These are phyloP conservation scores for Pongo pygmaeus DNA, from an alignment of 2,113 vertebrate genomes.

Conservation along the genomic window DNA sequence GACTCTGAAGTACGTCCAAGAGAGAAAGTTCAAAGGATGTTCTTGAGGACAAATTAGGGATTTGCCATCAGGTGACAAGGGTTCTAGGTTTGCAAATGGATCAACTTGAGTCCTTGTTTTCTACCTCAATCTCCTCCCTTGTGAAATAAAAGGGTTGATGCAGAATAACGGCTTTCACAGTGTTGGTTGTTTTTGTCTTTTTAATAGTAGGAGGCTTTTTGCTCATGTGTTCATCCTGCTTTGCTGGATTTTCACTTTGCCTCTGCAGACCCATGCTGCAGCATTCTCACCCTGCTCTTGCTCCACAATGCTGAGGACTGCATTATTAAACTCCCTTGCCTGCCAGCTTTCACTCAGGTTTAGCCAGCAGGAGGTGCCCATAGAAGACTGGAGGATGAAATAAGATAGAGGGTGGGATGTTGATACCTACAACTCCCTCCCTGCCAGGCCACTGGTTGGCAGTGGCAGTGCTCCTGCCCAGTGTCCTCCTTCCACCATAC, in stretches of 20 bases:
- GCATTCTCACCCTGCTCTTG: not conserved
- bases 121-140: not conserved
- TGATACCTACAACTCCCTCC: not conserved
- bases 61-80: not conserved
- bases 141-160: not conserved
- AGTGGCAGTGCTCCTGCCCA: not conserved
- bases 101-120: not conserved
- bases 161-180: not conserved
- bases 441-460: not conserved
- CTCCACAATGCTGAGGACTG: not conserved
- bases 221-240: not conserved
- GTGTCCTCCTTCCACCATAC: not conserved
- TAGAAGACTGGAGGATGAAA: fast-evolving
- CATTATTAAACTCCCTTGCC: not conserved
- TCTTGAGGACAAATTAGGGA: conserved; percentile 50
- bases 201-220: not conserved
- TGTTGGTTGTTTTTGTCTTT: not conserved
- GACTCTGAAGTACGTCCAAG: not conserved
- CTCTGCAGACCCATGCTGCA: not conserved
- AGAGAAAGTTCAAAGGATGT: conserved; percentile 66
- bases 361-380: not conserved
- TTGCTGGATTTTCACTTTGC: not conserved
- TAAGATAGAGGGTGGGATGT: too few species aligned
- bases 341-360: too few species aligned
- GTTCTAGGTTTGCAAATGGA: not conserved